Conservation (phyloP, 2,797 vertebrate species). For the Meriones psammophilus region DNA sequence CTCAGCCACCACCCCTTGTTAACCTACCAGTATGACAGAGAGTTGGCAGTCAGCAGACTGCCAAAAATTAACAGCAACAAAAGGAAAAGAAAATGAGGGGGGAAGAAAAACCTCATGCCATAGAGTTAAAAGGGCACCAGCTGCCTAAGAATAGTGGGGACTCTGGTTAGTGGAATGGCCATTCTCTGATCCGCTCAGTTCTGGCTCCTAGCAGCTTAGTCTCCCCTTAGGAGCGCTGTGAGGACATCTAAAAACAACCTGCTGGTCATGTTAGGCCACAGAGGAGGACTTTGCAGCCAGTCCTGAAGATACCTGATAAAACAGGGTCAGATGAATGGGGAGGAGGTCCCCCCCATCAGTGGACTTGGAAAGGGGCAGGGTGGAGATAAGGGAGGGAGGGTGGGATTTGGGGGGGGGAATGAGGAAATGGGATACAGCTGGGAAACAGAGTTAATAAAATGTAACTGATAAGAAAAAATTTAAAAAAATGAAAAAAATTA, state of each 20-base stretch:
- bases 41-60: neutral
- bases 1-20: neutral
- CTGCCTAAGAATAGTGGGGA: neutral
- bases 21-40: neutral
- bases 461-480: no score
- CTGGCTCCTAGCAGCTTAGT: neutral
- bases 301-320: no score
- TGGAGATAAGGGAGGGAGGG: no score
- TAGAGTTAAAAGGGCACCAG: neutral
- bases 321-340: no score
- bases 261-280: no score
- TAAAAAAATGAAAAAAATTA: no score
- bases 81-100: neutral
- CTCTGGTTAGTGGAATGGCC: neutral
- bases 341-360: no score
- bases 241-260: neutral
- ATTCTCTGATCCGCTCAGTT: neutral
- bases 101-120: neutral
- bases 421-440: no score
- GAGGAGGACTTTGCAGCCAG: no score
- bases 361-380: no score
- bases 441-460: no score
- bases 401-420: no score
- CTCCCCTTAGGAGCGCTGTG: neutral
- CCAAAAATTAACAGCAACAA: neutral